Conservation (phyloP, 2,797 vertebrate species). For the Spea hammondii region DNA sequence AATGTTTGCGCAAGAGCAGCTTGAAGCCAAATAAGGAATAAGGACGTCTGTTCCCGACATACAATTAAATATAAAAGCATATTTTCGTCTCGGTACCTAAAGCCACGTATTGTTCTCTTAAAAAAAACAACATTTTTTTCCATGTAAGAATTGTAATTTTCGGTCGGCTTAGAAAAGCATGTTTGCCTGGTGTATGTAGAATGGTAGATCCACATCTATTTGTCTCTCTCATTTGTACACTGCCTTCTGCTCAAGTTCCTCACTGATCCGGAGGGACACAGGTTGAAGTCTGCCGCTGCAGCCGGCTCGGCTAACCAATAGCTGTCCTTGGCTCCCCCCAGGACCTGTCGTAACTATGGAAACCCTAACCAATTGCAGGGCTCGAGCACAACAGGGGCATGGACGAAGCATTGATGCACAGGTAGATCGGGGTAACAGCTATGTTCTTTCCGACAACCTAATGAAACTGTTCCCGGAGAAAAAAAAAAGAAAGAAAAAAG, state of each 20-base stretch:
- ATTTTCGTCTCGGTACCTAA: not conserved
- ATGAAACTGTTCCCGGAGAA: not conserved
- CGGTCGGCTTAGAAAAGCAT: not conserved
- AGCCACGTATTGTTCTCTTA: not conserved
- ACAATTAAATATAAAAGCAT: not conserved
- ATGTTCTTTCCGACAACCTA: conserved; percentile 34
- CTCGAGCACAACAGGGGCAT: conserved; percentile 59
- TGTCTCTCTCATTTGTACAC: conserved; percentile 57
- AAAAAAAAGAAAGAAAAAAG: not conserved
- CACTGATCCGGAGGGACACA: conserved; percentile 69
- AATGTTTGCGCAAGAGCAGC: too few species aligned
- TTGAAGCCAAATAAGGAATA: too few species aligned
- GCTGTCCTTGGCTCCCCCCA: conserved; percentile 61
- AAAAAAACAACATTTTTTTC: not conserved
- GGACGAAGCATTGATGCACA: conserved; percentile 47
- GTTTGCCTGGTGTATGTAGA: conserved; percentile 6
- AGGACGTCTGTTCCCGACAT: not conserved
- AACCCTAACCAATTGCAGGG: conserved; percentile 74
- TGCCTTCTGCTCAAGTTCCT: conserved; percentile 67
- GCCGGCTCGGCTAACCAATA: conserved; percentile 64
- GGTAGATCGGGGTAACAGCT: conserved; percentile 46
- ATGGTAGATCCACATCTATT: conserved; percentile 27
- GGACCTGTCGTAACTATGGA: conserved; percentile 76
- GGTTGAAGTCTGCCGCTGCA: conserved; percentile 59
- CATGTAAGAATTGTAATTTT: not conserved